These are phyloP conservation scores for Heliconius hortense DNA, from an alignment of 2,888 invertebrate species.

Conservation along the genomic window DNA sequence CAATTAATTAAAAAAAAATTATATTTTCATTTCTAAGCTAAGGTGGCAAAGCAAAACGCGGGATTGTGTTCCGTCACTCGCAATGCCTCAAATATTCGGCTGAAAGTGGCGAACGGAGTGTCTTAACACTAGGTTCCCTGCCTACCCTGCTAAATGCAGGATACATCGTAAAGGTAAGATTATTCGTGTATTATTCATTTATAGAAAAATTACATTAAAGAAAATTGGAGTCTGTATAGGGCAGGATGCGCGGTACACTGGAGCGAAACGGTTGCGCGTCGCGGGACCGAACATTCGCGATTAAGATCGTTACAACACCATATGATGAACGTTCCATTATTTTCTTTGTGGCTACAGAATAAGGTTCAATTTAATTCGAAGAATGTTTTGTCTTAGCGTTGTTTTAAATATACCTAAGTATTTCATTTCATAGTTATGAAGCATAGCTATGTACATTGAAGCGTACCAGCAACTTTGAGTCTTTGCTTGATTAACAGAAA, in stretches of 20 bases:
- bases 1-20: too few species aligned
- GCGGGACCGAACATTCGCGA: constrained; percentile 63
- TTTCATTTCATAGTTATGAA: constrained; percentile 53
- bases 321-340: constrained; percentile 43
- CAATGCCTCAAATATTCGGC: too few species aligned
- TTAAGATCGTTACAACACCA: constrained; percentile 42
- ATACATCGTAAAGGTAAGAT: too few species aligned
- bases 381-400: constrained; percentile 42
- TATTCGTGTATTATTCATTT: background rate
- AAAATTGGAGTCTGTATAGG: constrained; percentile 66
- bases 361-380: constrained; percentile 41
- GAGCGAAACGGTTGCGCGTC: constrained; percentile 79
- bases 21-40: too few species aligned
- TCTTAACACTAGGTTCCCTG: too few species aligned
- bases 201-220: constrained; percentile 55
- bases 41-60: too few species aligned
- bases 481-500: constrained; percentile 43
- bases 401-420: constrained; percentile 43
- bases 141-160: too few species aligned
- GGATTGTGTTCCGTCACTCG: too few species aligned
- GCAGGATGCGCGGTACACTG: constrained; percentile 79
- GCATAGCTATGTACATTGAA: constrained; percentile 47
- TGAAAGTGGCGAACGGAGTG: too few species aligned
- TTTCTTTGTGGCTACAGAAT: constrained; percentile 35
- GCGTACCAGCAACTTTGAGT: constrained; percentile 39